Conservation (phyloP, 2,888 invertebrate genomes). For the Parapristionchus giblindavisi region DNA sequence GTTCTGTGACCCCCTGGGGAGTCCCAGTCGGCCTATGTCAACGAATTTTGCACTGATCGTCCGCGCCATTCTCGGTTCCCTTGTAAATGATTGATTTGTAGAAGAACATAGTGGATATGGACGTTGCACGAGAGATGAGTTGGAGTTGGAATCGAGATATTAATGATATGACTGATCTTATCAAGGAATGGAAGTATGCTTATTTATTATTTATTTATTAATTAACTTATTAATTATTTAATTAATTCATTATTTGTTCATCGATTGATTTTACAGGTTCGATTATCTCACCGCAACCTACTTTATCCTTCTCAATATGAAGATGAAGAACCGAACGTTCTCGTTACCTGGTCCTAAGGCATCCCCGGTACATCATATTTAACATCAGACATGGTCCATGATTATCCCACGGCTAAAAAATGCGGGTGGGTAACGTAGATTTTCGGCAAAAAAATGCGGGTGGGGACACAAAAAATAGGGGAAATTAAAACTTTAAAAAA, state of each 20-base stretch:
- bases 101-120: constrained; percentile 74
- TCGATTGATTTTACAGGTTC: constrained; percentile 74
- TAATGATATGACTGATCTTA: constrained; percentile 69
- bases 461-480: too few relatives aligned
- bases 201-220: neutral
- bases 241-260: neutral
- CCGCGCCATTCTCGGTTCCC: too few relatives aligned
- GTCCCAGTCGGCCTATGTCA: too few relatives aligned
- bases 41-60: too few relatives aligned
- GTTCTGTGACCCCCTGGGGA: too few relatives aligned
- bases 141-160: constrained; percentile 71
- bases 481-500: too few relatives aligned
- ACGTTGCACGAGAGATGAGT: constrained; percentile 76
- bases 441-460: too few relatives aligned
- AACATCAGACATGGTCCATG: too few relatives aligned
- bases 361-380: constrained; percentile 11
- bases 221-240: neutral
- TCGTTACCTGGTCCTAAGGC: constrained; percentile 60
- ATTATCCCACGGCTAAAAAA: neutral
- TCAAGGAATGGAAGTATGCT: constrained; percentile 49
- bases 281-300: constrained; percentile 82
- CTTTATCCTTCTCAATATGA: constrained; percentile 77
- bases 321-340: constrained; percentile 75
- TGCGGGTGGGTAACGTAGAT: too few relatives aligned
- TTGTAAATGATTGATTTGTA: constrained; percentile 51